A percentile compares a stretch with the other conserved stretches of the same genome.
Conservation (phyloP, 2,888 invertebrate species). For the Hydroisotoma schaefferi region DNA sequence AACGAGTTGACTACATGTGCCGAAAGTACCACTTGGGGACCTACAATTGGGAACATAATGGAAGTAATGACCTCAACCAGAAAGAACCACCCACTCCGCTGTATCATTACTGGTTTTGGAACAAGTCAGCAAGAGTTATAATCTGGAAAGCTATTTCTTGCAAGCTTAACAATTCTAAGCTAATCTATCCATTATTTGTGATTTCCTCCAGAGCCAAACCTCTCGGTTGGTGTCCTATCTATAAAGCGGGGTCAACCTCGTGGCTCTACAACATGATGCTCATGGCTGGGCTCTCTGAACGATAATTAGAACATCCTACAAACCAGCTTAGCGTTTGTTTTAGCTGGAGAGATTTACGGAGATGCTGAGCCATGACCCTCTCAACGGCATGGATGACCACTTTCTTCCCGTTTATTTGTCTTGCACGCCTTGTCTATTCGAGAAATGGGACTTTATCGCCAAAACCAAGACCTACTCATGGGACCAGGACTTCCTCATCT, state of each 20-base stretch:
- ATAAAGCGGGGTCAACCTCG: constrained; percentile 81
- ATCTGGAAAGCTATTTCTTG: background rate
- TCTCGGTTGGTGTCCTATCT: constrained; percentile 68
- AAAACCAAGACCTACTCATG: too few species aligned
- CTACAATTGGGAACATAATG: constrained; percentile 48
- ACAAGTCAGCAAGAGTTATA: constrained; percentile 50
- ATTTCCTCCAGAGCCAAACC: constrained; percentile 56
- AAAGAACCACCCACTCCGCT: constrained; percentile 56
- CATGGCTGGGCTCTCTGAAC: constrained; percentile 65
- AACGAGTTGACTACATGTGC: constrained; percentile 51
- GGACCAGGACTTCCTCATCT: too few species aligned
- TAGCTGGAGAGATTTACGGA: constrained; percentile 52
- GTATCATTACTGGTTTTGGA: constrained; percentile 55
- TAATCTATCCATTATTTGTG: background rate
- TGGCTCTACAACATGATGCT: constrained; percentile 90
- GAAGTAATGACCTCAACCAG: constrained; percentile 45
- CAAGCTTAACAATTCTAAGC: background rate
- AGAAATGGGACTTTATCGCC: too few species aligned
- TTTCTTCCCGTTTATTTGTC: constrained; percentile 59
- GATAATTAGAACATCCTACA: constrained; percentile 49
- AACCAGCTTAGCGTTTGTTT: constrained; percentile 50
- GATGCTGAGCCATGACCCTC: constrained; percentile 54
- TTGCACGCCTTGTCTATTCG: constrained; percentile 59
- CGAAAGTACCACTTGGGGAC: constrained; percentile 53
- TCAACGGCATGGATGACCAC: constrained; percentile 57